Conservation (phyloP, 2,797 vertebrate species). For the Schizothorax lantsangensis region DNA sequence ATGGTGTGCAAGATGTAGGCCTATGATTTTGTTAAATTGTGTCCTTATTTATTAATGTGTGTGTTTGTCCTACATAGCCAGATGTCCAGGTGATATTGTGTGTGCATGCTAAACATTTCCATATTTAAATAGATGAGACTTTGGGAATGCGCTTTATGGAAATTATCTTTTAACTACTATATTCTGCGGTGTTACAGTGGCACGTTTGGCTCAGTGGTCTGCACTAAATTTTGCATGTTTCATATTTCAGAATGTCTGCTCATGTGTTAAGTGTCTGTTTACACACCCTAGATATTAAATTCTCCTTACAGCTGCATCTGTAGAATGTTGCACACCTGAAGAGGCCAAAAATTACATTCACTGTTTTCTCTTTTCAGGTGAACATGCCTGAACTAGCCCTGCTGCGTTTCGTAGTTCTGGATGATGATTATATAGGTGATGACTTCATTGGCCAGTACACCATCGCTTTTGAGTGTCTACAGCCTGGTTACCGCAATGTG, state of each 20-base stretch:
- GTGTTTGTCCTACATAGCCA: conserved; percentile 37
- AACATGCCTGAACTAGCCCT: conserved; percentile 95
- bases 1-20: not conserved
- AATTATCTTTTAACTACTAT: not conserved
- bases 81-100: conserved; percentile 19
- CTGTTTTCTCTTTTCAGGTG: conserved; percentile 71
- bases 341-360: not conserved
- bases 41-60: conserved; percentile 19
- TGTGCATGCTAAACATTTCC: conserved; percentile 13
- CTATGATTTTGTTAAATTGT: conserved; percentile 3
- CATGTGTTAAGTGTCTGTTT: conserved; percentile 11
- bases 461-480: conserved; percentile 92
- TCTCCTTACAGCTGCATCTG: not conserved
- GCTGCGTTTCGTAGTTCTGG: conserved; percentile 94
- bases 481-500: conserved; percentile 93
- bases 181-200: not conserved
- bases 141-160: conserved; percentile 21
- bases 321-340: not conserved
- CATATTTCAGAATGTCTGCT: not conserved
- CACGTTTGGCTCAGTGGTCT: conserved; percentile 6
- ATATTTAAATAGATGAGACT: conserved; percentile 26
- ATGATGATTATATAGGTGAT: conserved; percentile 98
- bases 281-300: not conserved
- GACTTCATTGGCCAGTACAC: conserved; percentile 98
- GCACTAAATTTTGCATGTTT: not conserved